phyloP scores from a whole-genome alignment of 2,797 vertebrate genomes.

The Discoglossus pictus region DNA sequence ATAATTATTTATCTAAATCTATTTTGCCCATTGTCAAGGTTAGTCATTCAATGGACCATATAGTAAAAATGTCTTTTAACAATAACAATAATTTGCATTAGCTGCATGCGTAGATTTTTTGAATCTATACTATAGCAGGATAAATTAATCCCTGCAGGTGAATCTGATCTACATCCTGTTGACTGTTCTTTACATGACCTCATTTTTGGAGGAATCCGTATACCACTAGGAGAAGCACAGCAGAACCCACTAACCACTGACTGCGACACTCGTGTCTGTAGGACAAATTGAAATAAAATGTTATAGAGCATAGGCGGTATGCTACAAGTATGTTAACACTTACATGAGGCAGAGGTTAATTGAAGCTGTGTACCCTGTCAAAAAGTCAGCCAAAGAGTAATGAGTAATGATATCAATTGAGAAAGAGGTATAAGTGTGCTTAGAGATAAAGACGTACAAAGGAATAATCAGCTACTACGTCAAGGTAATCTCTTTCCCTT shows the following conservation, averaged over 20 bases:
- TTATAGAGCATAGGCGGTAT: background rate
- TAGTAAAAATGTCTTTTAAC: no score
- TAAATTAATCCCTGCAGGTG: no score
- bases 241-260: background rate
- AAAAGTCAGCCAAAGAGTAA: background rate
- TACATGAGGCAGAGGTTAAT: constrained; percentile 27
- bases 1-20: no score
- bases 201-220: no score
- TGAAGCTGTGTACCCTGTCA: constrained; percentile 13
- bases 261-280: background rate
- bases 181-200: no score
- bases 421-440: background rate
- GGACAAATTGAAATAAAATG: constrained; percentile 1
- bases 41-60: no score
- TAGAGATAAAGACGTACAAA: constrained; percentile 17
- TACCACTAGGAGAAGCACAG: no score
- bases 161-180: no score
- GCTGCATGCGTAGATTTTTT: no score
- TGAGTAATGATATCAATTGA: constrained; percentile 23
- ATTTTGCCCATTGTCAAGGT: no score
- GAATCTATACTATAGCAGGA: no score
- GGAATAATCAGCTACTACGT: constrained; percentile 2
- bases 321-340: constrained; percentile 21
- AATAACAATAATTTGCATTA: no score
- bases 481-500: constrained; percentile 9